Percentiles rank a stretch among this genome's conserved stretches.
phyloP scores from a whole-genome alignment of 2,113 vertebrate genomes.

The Leucosticte australis region DNA sequence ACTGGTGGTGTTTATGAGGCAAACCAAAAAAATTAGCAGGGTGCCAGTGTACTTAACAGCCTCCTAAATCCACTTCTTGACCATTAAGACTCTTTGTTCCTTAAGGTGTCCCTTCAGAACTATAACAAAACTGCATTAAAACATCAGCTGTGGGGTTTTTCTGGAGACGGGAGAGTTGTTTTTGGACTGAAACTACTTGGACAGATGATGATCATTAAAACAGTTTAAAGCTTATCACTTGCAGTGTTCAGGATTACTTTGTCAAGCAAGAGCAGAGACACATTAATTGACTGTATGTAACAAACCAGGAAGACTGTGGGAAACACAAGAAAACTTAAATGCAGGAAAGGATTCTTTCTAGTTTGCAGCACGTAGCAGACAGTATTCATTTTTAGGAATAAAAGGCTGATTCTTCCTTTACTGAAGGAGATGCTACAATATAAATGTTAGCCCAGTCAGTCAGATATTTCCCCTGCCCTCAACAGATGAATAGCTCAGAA shows the following conservation, averaged over 20 bases:
- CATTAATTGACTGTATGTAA: not conserved
- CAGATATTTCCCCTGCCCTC: not conserved
- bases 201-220: not conserved
- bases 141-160: not conserved
- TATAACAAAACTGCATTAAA: not conserved
- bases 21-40: not conserved
- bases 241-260: not conserved
- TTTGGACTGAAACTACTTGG: not conserved
- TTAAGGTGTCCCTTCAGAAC: not conserved
- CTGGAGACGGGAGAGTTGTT: fast-evolving
- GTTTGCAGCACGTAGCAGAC: not conserved
- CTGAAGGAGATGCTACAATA: not conserved
- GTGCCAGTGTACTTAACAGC: not conserved
- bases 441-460: not conserved
- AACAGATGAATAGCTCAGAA: not conserved
- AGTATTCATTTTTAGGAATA: not conserved
- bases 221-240: not conserved
- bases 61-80: not conserved
- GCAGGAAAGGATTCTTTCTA: not conserved
- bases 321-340: not conserved
- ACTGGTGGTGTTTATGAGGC: not conserved
- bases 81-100: not conserved
- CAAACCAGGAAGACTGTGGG: not conserved
- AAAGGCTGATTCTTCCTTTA: not conserved
- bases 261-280: not conserved